These are phyloP conservation scores for Balanococcus diminutus DNA, from an alignment of 2,888 invertebrate species.

Conservation along the genomic window DNA sequence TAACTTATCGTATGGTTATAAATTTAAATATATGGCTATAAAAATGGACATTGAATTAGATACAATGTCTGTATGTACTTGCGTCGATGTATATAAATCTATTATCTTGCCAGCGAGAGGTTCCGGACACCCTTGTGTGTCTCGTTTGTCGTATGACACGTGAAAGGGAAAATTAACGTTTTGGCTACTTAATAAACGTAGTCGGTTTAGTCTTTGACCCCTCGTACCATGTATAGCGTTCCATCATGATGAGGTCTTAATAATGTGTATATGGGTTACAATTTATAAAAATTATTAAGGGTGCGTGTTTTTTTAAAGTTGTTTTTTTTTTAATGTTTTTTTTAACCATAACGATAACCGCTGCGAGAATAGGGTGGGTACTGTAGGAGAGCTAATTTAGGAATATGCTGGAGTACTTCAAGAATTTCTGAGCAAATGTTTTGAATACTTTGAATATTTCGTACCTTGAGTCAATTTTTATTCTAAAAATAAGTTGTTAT, in stretches of 20 bases:
- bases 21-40: not conserved
- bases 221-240: not conserved
- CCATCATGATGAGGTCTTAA: not conserved
- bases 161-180: slow-evolving; percentile 6
- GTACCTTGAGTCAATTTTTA: too few relatives aligned
- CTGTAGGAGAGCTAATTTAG: too few relatives aligned
- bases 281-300: not conserved
- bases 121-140: not conserved
- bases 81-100: not conserved
- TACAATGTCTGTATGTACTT: not conserved
- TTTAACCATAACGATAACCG: too few relatives aligned
- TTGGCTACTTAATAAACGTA: slow-evolving; percentile 3
- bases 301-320: not conserved
- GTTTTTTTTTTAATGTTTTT: too few relatives aligned
- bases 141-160: not conserved
- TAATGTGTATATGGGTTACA: not conserved
- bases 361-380: too few relatives aligned
- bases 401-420: too few relatives aligned
- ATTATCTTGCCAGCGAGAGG: not conserved
- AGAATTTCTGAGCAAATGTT: too few relatives aligned
- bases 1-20: not conserved
- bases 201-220: not conserved
- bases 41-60: not conserved
- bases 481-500: too few relatives aligned
- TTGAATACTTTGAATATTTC: too few relatives aligned